Base-by-base conservation (phyloP, 2,113 vertebrate genomes). In the Esox niger region DNA sequence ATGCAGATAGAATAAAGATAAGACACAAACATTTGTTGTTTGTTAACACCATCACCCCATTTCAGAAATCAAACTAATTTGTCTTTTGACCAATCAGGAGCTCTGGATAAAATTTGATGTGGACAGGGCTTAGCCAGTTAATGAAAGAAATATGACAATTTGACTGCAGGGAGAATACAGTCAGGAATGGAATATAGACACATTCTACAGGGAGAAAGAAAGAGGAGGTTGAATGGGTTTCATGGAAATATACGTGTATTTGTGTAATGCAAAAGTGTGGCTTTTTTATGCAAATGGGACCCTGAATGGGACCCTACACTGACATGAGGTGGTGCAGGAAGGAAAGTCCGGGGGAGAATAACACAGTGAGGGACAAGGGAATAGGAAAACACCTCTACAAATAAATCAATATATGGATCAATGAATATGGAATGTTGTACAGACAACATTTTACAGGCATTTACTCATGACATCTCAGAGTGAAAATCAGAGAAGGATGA, bases 221-320 rank as follows among this genome's bases (percentile, higher is more conserved):
- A 49, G 17, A 55, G 32, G 4, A 15, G 21, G 47, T n/a, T 26
- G 57, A 4, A 25, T 20, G 30, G 64, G 66, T 21, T 66, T 66
- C 52, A 79, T 76, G 70, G 52, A 76, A 79, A 70, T 72, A 8
- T 31, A n/a, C n/a, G 25, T 69, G 5, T 47, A 61, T 76, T 69
- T 74, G 74, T 29, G 62, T 65, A n/a, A 68, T 64, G 65, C 62
- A 62, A 79, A 78, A 62, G 21, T 27, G 6, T 6, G 4, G 35
- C 56, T 23, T 52, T 62, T 23, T 3, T 55, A 71, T 63, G 61
- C 76, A 75, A 73, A 68, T 38, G 13, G 2, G n/a, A 6, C 47
- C 30, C 62, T 46, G 32, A n/a, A n/a, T 52, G 11, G 35, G n/a
- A n/a, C n/a, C n/a, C n/a, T 43, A 27, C 21, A 43, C 63, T 74